Base-by-base conservation (phyloP, 2,797 vertebrate genomes). In the Agapornis canus region DNA sequence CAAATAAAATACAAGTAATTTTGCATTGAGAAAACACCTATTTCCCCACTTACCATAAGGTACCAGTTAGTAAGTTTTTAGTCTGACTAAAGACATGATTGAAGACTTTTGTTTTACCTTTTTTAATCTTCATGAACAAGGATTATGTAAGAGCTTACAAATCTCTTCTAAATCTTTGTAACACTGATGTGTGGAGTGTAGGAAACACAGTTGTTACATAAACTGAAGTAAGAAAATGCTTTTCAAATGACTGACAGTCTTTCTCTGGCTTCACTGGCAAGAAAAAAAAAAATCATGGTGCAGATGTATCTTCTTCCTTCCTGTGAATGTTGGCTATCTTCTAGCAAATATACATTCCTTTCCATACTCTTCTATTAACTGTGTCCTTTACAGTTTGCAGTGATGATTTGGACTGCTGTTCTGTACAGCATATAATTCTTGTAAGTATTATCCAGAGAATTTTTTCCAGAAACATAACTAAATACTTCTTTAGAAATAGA, bases 401-500 rank as follows among this genome's bases (percentile, higher is more conserved):
- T 92, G 78, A 27, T 93, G 63, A 77, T 92, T 86, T 85, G 82
- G 22, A 75, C 18, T 90, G 82, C 93, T 90, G 75, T 77, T 88
- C 92, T 89, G 39, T 91, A 73, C 71, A 83, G 72, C 78, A 63
- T 48, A 17, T 68, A 76, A 52, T 79, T 61, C 37, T 81, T 92
- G 2, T 47, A 52, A 60, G 60, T 75, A 63, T 47, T 48, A 76
- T 71, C 37, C 31, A 69, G 42, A 43, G 61, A 40, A 3, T 65
- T 81, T 95, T 86, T 89, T 86, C 39, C 3, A 2, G 81, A 94
- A 91, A 57, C 11, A 3, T 69, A 71, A 43, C 54, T 82, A 72
- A 93, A 81, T 82, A 57, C 27, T 78, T 92, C 39, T 83, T 11
- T 89, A 92, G 76, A 93, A 94, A 72, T 63, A 90, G 82, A 95